Evolutionary conservation across 53 echinoderm and acorn worm genomes (phyloP).

Genomic region (Paelopatides confundens): DNA sequence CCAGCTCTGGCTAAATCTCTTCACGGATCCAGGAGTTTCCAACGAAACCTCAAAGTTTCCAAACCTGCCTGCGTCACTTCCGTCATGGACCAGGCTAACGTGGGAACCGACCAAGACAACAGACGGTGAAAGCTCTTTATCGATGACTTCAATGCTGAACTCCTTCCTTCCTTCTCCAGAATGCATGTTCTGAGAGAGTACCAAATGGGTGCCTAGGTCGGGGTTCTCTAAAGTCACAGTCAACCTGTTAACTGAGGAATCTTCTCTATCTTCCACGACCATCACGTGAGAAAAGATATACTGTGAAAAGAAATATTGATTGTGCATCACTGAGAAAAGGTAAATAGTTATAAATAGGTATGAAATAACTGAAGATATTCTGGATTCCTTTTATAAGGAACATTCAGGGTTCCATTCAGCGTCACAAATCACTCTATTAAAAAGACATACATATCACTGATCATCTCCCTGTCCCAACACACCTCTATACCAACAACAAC

Average conservation of each 20-base stretch:
- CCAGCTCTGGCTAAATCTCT: constrained; percentile 24
- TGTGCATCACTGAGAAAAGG: too few relatives aligned
- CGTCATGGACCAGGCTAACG: not conserved
- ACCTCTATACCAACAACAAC: too few relatives aligned
- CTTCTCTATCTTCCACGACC: not conserved
- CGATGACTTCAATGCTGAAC: not conserved
- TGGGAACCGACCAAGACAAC: not conserved
- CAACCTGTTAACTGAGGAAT: not conserved
- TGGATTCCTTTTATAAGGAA: too few relatives aligned
- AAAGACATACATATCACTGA: too few relatives aligned
- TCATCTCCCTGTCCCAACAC: too few relatives aligned
- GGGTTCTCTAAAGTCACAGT: not conserved
- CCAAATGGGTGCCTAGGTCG: not conserved
- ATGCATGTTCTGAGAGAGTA: not conserved
- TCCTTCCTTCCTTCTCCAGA: not conserved
- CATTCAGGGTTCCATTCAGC: too few relatives aligned
- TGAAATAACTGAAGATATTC: too few relatives aligned
- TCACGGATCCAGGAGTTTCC: not conserved
- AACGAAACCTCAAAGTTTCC: not conserved
- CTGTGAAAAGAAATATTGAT: not conserved
- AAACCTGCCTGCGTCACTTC: not conserved
- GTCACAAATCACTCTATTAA: too few relatives aligned
- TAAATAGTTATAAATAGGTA: too few relatives aligned
- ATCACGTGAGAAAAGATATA: not conserved
- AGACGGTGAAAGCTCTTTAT: not conserved